These are phyloP conservation scores for Drosophila parabipectinata DNA, from an alignment of 1,140 invertebrate genomes.

Conservation along the genomic window DNA sequence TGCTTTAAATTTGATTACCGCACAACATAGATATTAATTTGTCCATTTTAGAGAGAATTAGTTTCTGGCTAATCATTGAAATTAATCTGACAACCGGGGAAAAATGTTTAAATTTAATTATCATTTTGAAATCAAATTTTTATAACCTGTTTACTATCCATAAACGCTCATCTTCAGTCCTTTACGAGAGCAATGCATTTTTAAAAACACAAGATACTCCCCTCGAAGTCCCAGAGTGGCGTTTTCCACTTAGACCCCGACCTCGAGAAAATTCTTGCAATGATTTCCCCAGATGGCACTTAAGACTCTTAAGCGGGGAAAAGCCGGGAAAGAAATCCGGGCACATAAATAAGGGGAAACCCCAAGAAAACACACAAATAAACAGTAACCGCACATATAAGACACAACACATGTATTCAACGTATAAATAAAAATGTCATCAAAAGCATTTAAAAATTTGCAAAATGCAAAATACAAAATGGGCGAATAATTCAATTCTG, in stretches of 20 bases:
- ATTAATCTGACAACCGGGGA: neutral
- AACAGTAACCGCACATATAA: slow-evolving; percentile 4
- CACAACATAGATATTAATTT: slow-evolving; percentile 14
- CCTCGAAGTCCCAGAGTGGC: slow-evolving; percentile 23
- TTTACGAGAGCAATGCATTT: slow-evolving; percentile 6
- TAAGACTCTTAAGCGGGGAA: slow-evolving; percentile 49
- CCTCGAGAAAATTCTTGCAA: slow-evolving; percentile 33
- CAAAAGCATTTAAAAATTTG: slow-evolving; percentile 78
- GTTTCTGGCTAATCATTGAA: neutral
- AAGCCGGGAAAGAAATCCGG: slow-evolving; percentile 30
- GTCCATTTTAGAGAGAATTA: neutral
- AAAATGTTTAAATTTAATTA: neutral
- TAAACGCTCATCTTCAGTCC: slow-evolving; percentile 15
- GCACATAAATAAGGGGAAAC: slow-evolving; percentile 50
- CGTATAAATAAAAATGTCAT: slow-evolving; percentile 74
- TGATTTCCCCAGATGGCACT: slow-evolving; percentile 71
- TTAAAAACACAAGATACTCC: slow-evolving; percentile 9
- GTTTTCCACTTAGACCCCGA: slow-evolving; percentile 41
- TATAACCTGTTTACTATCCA: slow-evolving; percentile 7
- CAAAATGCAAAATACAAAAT: slow-evolving; percentile 55
- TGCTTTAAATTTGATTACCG: slow-evolving; percentile 18
- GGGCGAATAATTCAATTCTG: slow-evolving; percentile 67
- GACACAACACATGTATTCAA: slow-evolving; percentile 2
- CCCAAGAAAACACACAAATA: slow-evolving; percentile 2
- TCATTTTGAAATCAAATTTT: neutral